Conservation (phyloP, 2,797 vertebrate species). For the Phataginus tetradactyla region DNA sequence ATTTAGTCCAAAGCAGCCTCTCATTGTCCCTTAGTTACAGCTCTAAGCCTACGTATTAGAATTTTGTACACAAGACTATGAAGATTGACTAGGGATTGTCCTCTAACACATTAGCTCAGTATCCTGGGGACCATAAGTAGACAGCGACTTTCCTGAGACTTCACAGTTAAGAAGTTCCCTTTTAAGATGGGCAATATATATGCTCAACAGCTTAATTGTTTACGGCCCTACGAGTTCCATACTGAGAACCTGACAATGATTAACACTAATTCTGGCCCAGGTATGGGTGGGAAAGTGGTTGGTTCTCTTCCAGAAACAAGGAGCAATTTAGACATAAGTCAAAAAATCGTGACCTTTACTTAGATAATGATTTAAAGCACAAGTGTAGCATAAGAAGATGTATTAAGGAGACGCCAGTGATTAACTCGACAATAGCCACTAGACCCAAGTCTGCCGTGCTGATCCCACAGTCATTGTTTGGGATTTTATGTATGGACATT, state of each 20-base stretch:
- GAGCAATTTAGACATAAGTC: background rate
- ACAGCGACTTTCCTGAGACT: background rate
- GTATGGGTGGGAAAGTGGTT: background rate
- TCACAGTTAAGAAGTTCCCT: conserved; percentile 43
- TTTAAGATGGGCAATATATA: background rate
- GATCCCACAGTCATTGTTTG: background rate
- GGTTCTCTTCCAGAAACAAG: background rate
- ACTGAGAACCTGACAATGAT: background rate
- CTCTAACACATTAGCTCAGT: background rate
- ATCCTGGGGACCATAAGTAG: no score
- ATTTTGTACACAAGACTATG: background rate
- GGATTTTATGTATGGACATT: background rate
- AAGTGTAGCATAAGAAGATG: background rate
- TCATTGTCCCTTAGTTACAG: background rate
- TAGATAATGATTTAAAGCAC: background rate
- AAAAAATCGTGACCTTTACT: background rate
- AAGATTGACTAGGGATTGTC: background rate
- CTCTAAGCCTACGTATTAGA: background rate
- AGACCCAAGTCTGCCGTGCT: background rate
- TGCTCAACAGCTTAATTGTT: background rate
- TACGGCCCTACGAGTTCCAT: background rate
- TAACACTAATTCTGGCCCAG: background rate
- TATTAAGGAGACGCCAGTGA: background rate
- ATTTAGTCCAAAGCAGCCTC: background rate
- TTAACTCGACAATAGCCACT: background rate